These are phyloP conservation scores for Tinea pellionella DNA, from an alignment of 2,888 invertebrate species.

Conservation along the genomic window DNA sequence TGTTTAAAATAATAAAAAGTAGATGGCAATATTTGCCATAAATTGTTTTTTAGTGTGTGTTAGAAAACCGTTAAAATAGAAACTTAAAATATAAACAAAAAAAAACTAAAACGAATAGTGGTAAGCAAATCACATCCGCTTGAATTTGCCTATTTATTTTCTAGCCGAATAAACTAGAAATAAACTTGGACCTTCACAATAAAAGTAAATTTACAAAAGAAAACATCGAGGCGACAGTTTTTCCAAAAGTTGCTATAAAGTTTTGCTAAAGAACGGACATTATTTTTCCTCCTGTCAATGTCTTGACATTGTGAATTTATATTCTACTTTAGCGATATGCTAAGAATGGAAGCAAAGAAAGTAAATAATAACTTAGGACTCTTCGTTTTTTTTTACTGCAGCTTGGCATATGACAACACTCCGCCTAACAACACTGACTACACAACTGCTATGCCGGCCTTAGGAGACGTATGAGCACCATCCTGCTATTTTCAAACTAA, in stretches of 20 bases:
- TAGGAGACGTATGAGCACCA: no score
- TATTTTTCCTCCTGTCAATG: conserved; percentile 11
- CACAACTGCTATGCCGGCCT: no score
- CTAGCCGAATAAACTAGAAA: neutral
- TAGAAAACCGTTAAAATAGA: no score
- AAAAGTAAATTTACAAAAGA: conserved; percentile 7
- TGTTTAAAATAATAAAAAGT: no score
- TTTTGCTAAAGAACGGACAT: neutral
- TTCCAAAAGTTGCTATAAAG: neutral
- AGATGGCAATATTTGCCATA: no score
- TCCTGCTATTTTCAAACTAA: no score
- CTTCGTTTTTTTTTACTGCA: neutral
- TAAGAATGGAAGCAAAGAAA: neutral
- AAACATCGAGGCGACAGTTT: conserved; percentile 8
- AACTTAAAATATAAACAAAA: neutral
- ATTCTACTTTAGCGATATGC: neutral
- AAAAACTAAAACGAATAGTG: neutral
- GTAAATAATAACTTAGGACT: neutral
- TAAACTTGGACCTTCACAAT: neutral
- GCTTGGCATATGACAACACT: no score
- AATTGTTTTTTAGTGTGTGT: no score
- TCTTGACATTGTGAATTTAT: conserved; percentile 11
- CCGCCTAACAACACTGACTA: no score
- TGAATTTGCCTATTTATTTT: neutral
- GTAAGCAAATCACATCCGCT: neutral